Evolutionary conservation across 2,888 invertebrate genomes (phyloP).

Genomic region (Aethes cnicana): DNA sequence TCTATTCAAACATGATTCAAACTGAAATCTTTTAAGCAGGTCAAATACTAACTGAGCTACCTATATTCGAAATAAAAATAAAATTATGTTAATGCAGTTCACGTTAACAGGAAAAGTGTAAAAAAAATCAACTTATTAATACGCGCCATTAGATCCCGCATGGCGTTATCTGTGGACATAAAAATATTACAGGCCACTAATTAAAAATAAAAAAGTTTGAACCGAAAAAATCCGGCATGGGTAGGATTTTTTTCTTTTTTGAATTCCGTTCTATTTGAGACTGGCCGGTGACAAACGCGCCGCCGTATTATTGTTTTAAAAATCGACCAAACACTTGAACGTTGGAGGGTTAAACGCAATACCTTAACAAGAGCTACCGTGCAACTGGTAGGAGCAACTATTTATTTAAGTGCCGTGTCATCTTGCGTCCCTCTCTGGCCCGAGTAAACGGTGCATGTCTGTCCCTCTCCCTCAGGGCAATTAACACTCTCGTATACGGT

Average conservation of each 20-base stretch:
- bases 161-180: too few relatives aligned
- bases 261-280: conserved; percentile 16
- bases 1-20: too few relatives aligned
- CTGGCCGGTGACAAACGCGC: background rate
- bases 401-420: conserved; percentile 33
- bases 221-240: background rate
- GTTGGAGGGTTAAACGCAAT: conserved; percentile 31
- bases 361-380: conserved; percentile 31
- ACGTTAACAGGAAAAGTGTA: too few relatives aligned
- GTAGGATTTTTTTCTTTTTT: conserved; percentile 14
- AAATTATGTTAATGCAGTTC: too few relatives aligned
- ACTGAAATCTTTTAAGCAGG: too few relatives aligned
- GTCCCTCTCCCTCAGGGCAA: conserved; percentile 31
- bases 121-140: too few relatives aligned
- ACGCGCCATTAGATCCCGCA: too few relatives aligned
- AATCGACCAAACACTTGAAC: conserved; percentile 16
- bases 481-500: conserved; percentile 39
- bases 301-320: conserved; percentile 14
- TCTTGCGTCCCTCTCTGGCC: conserved; percentile 11
- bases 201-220: background rate
- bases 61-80: too few relatives aligned
- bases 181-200: background rate
- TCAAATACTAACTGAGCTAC: too few relatives aligned
- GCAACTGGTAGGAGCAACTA: conserved; percentile 31
- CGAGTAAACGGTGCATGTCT: background rate